phyloP scores from a whole-genome alignment of 2,888 invertebrate genomes.

The Corythucha ciliata region DNA sequence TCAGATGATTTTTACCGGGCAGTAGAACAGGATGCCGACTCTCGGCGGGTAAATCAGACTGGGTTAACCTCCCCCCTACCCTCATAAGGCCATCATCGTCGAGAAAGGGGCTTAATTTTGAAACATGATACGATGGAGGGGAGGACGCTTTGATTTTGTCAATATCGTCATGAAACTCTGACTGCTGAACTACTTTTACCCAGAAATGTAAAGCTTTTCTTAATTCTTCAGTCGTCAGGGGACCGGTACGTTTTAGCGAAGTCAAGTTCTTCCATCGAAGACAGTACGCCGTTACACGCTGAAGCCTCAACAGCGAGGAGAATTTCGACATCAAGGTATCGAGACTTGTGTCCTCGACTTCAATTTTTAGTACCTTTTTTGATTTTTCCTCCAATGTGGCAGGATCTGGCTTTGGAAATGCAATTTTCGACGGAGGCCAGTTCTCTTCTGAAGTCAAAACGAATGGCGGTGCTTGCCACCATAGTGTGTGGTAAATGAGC shows the following conservation, averaged over 20 bases:
- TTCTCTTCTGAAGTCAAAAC: too few species aligned
- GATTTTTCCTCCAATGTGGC: too few species aligned
- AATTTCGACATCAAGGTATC: too few species aligned
- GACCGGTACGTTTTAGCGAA: neutral
- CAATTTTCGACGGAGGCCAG: too few species aligned
- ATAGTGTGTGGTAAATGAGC: too few species aligned
- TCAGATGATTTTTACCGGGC: constrained; percentile 20
- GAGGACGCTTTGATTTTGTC: neutral
- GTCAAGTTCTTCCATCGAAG: too few species aligned
- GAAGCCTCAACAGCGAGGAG: too few species aligned
- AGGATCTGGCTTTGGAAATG: too few species aligned
- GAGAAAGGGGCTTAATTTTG: constrained; percentile 20
- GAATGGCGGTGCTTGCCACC: too few species aligned
- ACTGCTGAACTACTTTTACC: neutral
- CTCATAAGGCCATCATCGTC: constrained; percentile 22
- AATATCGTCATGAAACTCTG: neutral
- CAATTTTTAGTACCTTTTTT: too few species aligned
- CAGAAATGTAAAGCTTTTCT: neutral
- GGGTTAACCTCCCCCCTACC: constrained; percentile 26
- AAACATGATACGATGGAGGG: neutral
- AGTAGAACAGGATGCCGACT: constrained; percentile 23
- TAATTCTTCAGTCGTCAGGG: neutral
- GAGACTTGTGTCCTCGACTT: too few species aligned
- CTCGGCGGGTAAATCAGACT: constrained; percentile 4
- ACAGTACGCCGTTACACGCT: too few species aligned